phyloP scores from a whole-genome alignment of 2,888 invertebrate genomes.

The Scaptodrosophila latifasciaeformis region DNA sequence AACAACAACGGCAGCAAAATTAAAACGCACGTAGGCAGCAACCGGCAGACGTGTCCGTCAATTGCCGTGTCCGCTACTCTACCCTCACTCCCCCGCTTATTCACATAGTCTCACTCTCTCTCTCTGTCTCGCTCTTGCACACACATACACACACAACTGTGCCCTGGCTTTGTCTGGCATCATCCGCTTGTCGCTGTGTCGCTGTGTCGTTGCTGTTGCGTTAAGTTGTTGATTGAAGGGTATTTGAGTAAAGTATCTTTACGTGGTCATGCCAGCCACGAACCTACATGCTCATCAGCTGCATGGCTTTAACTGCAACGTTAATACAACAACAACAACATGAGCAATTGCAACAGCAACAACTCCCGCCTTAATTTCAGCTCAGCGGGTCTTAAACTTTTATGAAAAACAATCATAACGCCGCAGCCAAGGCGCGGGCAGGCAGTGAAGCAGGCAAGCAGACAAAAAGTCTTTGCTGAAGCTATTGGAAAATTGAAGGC shows the following conservation, averaged over 20 bases:
- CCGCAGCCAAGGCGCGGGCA: background rate
- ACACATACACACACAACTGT: no score
- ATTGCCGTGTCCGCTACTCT: background rate
- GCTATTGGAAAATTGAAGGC: slow-evolving; percentile 14
- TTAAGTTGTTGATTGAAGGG: slow-evolving; percentile 59
- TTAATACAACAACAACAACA: no score
- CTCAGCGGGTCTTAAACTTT: background rate
- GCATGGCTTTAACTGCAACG: no score
- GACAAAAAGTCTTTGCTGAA: background rate
- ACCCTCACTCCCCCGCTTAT: background rate
- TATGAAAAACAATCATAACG: slow-evolving; percentile 4
- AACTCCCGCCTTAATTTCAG: no score
- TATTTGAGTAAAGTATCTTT: slow-evolving; percentile 43
- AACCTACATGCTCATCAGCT: no score
- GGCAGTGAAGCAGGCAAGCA: background rate
- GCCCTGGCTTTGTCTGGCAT: no score
- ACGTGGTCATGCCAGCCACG: slow-evolving; percentile 15
- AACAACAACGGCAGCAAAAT: slow-evolving; percentile 34
- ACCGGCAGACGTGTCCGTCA: background rate
- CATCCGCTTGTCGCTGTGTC: background rate
- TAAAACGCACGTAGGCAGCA: slow-evolving; percentile 56
- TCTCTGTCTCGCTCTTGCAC: no score
- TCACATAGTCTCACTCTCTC: background rate
- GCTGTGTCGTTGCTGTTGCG: no score
- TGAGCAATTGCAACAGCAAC: no score